phyloP scores from a whole-genome alignment of 1,140 invertebrate genomes.

The Drosophila albomicans region DNA sequence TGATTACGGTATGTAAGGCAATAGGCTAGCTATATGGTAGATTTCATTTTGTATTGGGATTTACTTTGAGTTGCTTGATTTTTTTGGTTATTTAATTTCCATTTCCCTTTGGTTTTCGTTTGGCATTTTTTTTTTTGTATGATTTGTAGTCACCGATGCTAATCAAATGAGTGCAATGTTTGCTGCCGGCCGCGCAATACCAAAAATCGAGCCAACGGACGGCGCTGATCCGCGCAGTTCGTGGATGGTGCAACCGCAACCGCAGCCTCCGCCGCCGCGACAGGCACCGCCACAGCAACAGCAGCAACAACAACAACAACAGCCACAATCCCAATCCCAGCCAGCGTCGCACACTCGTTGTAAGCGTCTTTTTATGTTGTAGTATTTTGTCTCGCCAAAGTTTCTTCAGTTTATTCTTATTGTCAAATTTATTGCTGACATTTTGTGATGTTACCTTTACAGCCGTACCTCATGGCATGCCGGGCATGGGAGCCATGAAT shows the following conservation, averaged over 20 bases:
- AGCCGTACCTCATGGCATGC: conserved; percentile 82
- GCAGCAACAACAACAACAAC: conserved; percentile 42
- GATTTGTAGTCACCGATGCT: conserved; percentile 83
- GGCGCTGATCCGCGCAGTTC: conserved; percentile 70
- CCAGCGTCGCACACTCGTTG: conserved; percentile 86
- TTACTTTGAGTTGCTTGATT: conserved; percentile 25
- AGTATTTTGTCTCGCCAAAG: conserved; percentile 69
- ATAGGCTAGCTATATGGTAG: neutral
- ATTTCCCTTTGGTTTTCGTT: too few relatives aligned
- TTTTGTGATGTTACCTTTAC: neutral
- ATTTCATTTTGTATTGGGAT: neutral
- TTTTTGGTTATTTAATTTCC: neutral
- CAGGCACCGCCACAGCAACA: conserved; percentile 58
- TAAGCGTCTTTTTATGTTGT: conserved; percentile 86
- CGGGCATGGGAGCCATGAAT: conserved; percentile 79
- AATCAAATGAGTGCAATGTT: conserved; percentile 86
- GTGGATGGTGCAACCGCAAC: conserved; percentile 80
- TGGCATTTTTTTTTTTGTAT: conserved; percentile 19
- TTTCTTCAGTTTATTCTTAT: conserved; percentile 38
- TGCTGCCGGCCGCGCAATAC: conserved; percentile 85
- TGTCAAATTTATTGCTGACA: conserved; percentile 15
- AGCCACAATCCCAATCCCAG: conserved; percentile 67
- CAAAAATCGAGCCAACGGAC: conserved; percentile 85
- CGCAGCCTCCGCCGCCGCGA: conserved; percentile 50
- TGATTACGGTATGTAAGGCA: conserved; percentile 59